Evolutionary conservation across 2,888 invertebrate genomes (phyloP).

Genomic region (Bombyx huttoni): DNA sequence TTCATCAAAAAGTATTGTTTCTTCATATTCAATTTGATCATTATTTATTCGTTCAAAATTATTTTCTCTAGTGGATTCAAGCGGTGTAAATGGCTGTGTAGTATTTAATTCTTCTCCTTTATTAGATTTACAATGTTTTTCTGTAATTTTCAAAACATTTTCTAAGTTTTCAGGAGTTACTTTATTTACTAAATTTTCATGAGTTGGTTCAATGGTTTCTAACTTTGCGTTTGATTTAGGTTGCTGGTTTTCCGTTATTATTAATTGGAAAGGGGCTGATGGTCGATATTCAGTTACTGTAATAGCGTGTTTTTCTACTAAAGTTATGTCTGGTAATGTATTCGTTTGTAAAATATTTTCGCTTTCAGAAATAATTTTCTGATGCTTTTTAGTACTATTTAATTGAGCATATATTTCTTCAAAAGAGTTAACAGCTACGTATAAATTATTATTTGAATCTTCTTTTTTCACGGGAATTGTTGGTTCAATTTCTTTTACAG

Average conservation of each 20-base stretch:
- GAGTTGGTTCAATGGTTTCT: conserved; percentile 19
- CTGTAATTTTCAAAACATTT: conserved; percentile 7
- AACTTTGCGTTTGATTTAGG: conserved; percentile 27
- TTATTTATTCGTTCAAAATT: not conserved
- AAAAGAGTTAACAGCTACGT: conserved; percentile 44
- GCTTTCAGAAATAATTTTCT: not conserved
- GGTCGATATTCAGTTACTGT: conserved; percentile 20
- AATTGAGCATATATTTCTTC: conserved; percentile 62
- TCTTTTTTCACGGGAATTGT: conserved; percentile 14
- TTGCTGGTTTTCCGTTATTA: conserved; percentile 26
- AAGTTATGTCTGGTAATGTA: conserved; percentile 4
- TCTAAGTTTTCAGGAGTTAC: not conserved
- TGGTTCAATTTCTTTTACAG: conserved; percentile 24
- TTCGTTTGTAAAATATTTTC: not conserved
- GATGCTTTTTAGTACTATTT: conserved; percentile 12
- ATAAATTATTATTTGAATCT: conserved; percentile 50
- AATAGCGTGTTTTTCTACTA: conserved; percentile 21
- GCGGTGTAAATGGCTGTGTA: not conserved
- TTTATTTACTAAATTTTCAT: conserved; percentile 4
- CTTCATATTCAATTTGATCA: no score
- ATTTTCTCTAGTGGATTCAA: not conserved
- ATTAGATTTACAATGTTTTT: conserved; percentile 5
- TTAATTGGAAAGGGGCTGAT: conserved; percentile 20
- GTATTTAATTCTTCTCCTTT: not conserved
- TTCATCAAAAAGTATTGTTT: not conserved